Conservation (phyloP, 2,113 vertebrate species). For the Cathartes aura region DNA sequence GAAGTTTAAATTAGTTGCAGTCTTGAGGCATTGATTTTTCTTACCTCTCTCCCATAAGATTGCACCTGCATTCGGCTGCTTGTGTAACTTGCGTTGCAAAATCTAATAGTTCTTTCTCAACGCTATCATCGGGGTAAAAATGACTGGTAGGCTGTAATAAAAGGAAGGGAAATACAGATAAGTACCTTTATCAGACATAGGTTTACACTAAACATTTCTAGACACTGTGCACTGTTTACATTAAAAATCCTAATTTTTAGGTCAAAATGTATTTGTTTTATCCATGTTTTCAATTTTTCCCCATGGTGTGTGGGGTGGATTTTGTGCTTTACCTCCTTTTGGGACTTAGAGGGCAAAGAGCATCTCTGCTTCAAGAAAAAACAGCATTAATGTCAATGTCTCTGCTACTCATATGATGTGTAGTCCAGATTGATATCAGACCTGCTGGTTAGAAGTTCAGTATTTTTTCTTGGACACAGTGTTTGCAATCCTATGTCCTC, state of each 20-base stretch:
- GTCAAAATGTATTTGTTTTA: not conserved
- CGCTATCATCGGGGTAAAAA: not conserved
- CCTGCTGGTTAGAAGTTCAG: not conserved
- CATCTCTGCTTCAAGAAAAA: not conserved
- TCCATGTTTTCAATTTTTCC: not conserved
- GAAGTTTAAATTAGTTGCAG: not conserved
- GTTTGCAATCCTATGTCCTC: not conserved
- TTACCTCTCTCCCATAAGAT: not conserved
- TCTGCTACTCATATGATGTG: rapidly evolving
- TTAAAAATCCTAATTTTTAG: not conserved
- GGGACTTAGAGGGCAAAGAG: not conserved
- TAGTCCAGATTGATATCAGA: not conserved
- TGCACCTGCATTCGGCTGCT: not conserved
- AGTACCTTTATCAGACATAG: not conserved
- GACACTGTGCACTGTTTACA: rapidly evolving
- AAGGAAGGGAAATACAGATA: not conserved
- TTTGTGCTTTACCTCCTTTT: not conserved
- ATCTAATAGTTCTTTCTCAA: not conserved
- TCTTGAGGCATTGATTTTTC: not conserved
- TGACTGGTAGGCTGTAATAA: not conserved
- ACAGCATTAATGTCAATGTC: not conserved
- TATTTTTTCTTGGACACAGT: not conserved
- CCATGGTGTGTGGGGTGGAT: not conserved
- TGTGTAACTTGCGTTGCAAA: not conserved
- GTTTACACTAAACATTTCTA: not conserved